Percentiles rank a stretch among this genome's conserved stretches.
These are phyloP conservation scores for Lepus europaeus DNA, from an alignment of 2,113 vertebrate species.

Conservation along the genomic window DNA sequence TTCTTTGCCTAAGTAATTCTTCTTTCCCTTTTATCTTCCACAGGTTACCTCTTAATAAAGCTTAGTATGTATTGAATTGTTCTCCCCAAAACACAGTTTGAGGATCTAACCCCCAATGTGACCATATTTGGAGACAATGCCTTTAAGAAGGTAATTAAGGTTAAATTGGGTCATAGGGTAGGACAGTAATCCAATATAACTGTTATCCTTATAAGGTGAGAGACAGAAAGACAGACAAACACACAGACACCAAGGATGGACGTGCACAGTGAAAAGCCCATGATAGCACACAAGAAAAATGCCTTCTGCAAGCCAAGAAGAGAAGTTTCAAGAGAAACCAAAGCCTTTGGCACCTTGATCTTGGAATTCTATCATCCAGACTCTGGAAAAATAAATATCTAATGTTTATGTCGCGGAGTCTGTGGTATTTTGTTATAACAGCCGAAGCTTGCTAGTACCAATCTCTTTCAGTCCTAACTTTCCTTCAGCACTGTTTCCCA, in stretches of 20 bases:
- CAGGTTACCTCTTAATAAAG: not conserved
- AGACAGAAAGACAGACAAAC: not conserved
- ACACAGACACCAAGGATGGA: not conserved
- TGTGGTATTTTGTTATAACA: not conserved
- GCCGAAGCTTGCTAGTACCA: not conserved
- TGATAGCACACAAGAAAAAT: not conserved
- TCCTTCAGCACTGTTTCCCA: not conserved
- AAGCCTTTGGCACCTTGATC: not conserved
- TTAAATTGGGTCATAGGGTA: not conserved
- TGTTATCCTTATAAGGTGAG: not conserved
- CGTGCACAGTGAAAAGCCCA: not conserved
- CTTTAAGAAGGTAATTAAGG: not conserved
- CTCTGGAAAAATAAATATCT: not conserved
- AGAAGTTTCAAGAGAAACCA: not conserved
- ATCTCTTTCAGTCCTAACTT: not conserved
- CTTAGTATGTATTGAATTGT: not conserved
- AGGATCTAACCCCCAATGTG: not conserved
- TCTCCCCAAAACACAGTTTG: not conserved
- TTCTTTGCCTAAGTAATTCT: not conserved
- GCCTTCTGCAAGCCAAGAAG: not conserved
- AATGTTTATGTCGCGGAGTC: not conserved
- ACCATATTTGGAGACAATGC: not conserved
- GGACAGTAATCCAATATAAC: not conserved
- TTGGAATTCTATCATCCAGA: not conserved
- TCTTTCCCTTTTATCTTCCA: not conserved